Base-by-base conservation (phyloP, 2,888 invertebrate genomes). In the Hyalella azteca region DNA sequence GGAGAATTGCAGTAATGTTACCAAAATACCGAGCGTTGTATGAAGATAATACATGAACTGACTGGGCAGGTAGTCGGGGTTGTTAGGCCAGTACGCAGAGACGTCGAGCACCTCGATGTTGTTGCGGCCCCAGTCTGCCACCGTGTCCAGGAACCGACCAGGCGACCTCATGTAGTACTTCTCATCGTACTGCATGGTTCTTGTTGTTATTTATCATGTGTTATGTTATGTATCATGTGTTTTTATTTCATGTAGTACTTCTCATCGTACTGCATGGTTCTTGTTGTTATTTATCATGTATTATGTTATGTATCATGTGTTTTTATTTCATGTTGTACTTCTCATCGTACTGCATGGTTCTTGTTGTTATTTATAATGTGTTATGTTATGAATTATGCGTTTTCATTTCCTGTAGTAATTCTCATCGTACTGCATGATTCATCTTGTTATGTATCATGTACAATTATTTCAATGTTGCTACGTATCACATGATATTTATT, bases 51-150 rank as follows among this genome's bases (percentile, higher is more conserved):
- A 9, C 59, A 9, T 22, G 9, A 9, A 41, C 85, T 84, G 85
- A 86, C 86, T 82, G 32, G 86, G 86, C 75, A 86, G 80, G 75
- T 85, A 81, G 77, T 86, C 85, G 1, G 86, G 86, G 78, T 86
- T 86, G 79, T 86, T 86, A 49, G 86, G 86, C 86, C 86, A 86
- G 75, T 84, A 83, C 5, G 86, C 85, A 2, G 81, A 81, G 45
- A 78, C 49, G 73, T 86, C 86, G 49, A 86, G 76, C n/a, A 78
- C 79, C 50, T 78, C 78, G 48, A 85, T 40, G n/a, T 78, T 79
- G 75, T 75, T 45, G 5, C 7, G n/a, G 40, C 39, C 75, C 85
- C 86, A 86, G 48, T 78, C 59, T 9, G 78, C n/a, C 3, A 85
- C 80, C 22, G 82, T 79, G 78, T 82, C 66, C 48, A 86, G 79